A percentile compares a stretch with the other conserved stretches of the same genome.
Conservation (phyloP, 2,113 vertebrate genomes). For the Laticauda colubrina region DNA sequence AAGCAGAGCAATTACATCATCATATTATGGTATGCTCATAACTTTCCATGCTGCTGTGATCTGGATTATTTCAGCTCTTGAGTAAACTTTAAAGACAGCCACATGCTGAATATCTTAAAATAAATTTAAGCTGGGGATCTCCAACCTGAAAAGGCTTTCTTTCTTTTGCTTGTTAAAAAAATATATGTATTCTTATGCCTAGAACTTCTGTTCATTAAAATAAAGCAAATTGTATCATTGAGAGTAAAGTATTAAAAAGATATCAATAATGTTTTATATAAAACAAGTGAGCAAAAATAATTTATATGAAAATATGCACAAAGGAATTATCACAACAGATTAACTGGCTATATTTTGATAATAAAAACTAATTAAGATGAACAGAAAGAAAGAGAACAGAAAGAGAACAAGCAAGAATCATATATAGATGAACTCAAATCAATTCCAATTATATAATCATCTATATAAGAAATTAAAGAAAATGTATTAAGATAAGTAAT, state of each 20-base stretch:
- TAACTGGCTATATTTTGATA: not conserved
- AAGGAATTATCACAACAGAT: not conserved
- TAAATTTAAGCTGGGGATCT: not conserved
- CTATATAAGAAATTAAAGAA: not conserved
- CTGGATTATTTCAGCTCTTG: not conserved
- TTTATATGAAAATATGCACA: not conserved
- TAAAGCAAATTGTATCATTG: not conserved
- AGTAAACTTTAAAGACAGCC: not conserved
- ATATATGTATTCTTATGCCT: not conserved
- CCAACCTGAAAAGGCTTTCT: not conserved
- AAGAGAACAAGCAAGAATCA: not conserved
- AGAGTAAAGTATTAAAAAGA: not conserved
- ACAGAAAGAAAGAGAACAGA: not conserved
- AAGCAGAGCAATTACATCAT: not conserved
- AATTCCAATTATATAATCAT: not conserved
- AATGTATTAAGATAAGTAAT: not conserved
- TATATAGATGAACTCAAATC: not conserved
- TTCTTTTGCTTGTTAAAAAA: not conserved
- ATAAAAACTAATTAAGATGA: not conserved
- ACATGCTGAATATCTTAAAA: not conserved
- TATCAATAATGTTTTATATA: not conserved
- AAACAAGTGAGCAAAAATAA: not conserved
- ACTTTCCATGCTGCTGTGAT: not conserved
- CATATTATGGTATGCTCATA: not conserved
- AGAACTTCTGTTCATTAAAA: not conserved